Conservation (phyloP, 2,113 vertebrate genomes). For the Apaloderma vittatum region DNA sequence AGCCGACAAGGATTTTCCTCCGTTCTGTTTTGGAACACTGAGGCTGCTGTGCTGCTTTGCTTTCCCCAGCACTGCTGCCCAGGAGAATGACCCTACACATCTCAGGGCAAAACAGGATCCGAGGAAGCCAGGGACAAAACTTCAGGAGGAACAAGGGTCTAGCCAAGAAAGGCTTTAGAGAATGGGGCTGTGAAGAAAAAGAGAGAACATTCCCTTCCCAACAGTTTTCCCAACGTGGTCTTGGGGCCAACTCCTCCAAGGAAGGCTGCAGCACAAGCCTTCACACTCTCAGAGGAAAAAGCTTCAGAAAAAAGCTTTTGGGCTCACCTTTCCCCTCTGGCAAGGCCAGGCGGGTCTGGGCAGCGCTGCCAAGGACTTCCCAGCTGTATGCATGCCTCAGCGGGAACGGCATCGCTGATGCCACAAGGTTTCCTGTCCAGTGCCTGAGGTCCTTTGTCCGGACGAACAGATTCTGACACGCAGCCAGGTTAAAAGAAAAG, state of each 20-base stretch:
- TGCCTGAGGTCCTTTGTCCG: background rate
- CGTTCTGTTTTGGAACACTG: background rate
- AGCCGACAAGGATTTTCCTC: background rate
- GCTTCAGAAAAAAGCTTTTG: background rate
- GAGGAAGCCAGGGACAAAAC: background rate
- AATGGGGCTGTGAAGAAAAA: background rate
- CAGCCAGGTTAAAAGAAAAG: background rate
- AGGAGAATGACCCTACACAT: background rate
- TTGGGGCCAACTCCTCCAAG: background rate
- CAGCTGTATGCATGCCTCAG: background rate
- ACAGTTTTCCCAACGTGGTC: accelerated
- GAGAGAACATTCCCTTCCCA: background rate
- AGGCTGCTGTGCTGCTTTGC: background rate
- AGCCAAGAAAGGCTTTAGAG: background rate
- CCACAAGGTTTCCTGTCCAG: background rate
- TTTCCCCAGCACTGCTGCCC: background rate
- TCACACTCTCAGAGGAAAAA: background rate
- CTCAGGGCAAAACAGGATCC: accelerated
- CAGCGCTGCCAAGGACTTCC: background rate
- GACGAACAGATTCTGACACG: background rate
- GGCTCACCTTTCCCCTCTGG: background rate
- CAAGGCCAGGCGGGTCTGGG: background rate
- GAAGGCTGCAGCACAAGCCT: background rate
- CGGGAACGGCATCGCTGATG: accelerated
- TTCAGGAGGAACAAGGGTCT: background rate